Evolutionary conservation across 2,797 vertebrate genomes (phyloP).

Genomic region (Arremon brunneinucha): DNA sequence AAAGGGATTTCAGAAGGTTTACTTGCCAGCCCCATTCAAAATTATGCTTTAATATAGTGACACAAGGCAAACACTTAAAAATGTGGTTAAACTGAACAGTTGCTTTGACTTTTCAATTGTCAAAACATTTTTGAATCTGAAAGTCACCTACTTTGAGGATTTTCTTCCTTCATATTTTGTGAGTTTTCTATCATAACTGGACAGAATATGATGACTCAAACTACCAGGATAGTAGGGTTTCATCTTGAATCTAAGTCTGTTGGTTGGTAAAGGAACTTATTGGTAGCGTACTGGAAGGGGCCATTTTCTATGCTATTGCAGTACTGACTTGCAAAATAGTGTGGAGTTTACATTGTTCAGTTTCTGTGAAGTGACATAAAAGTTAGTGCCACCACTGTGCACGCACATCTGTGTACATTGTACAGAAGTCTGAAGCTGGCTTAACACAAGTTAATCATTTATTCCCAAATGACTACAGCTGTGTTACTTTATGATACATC

Average conservation of each 20-base stretch:
- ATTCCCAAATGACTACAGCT: neutral
- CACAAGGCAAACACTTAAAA: neutral
- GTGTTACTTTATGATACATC: neutral
- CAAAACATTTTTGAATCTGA: neutral
- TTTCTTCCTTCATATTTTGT: neutral
- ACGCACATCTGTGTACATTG: accelerated
- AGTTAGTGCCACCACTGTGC: neutral
- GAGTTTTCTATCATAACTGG: neutral
- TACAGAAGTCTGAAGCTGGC: neutral
- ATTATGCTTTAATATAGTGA: neutral
- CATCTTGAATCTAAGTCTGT: neutral
- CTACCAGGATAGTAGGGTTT: neutral
- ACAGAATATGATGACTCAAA: neutral
- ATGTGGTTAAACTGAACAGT: neutral
- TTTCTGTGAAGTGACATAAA: neutral
- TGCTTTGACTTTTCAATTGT: neutral
- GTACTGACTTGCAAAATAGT: neutral
- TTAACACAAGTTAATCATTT: neutral
- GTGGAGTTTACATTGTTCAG: neutral
- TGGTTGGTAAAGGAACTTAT: neutral
- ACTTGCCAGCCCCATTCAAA: neutral
- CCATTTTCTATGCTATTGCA: neutral
- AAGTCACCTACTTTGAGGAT: neutral
- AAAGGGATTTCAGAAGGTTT: neutral
- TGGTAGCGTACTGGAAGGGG: neutral